Evolutionary conservation across 2,113 vertebrate species (phyloP).

Genomic region (Channa argus): DNA sequence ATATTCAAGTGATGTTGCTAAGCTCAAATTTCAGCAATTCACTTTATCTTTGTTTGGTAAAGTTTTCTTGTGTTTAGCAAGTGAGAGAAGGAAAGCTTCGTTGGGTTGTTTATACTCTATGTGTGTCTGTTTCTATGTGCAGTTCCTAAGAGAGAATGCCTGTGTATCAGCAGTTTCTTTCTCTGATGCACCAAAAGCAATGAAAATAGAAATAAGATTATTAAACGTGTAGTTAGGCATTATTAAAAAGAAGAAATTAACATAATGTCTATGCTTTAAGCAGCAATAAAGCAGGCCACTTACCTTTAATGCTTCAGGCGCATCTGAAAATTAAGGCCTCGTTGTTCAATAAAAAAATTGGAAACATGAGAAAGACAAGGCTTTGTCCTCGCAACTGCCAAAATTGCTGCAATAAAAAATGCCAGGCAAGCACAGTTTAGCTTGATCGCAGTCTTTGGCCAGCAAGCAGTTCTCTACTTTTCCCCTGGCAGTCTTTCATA

Average conservation of each 20-base stretch:
- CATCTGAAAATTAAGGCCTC: neutral
- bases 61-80: neutral
- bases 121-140: constrained; percentile 19
- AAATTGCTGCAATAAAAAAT: constrained; percentile 46
- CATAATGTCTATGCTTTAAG: constrained; percentile 31
- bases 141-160: constrained; percentile 11
- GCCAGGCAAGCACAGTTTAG: constrained; percentile 22
- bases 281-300: constrained; percentile 1
- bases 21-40: constrained; percentile 9
- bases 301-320: constrained; percentile 12
- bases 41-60: neutral
- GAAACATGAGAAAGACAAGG: constrained; percentile 32
- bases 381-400: constrained; percentile 33
- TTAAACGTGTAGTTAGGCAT: constrained; percentile 20
- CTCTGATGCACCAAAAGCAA: constrained; percentile 10
- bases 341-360: constrained; percentile 33
- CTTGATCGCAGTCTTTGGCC: constrained; percentile 36
- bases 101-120: constrained; percentile 26
- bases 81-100: neutral
- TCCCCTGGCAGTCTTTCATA: constrained; percentile 8
- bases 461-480: constrained; percentile 33
- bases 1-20: neutral
- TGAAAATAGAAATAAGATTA: neutral
- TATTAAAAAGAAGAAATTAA: constrained; percentile 3
- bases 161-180: constrained; percentile 18